Conservation (phyloP, 2,797 vertebrate genomes). For the Sciaenops ocellatus region DNA sequence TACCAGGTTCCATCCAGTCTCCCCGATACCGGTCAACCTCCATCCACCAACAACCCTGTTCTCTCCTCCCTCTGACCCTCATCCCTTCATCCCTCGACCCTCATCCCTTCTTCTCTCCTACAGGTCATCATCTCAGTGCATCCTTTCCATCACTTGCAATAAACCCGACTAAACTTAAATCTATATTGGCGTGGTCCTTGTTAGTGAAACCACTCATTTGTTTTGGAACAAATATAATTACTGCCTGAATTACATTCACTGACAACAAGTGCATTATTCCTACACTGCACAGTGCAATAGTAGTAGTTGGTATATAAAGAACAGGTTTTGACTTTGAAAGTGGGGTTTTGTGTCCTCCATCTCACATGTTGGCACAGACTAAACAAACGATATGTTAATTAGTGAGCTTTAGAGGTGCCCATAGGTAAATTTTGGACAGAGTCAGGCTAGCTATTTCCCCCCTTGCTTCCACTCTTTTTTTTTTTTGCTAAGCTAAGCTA, state of each 20-base stretch:
- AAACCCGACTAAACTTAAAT: too few relatives aligned
- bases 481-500: not conserved
- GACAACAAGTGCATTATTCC: not conserved
- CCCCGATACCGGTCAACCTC: too few relatives aligned
- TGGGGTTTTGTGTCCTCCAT: not conserved
- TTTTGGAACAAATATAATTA: conserved; percentile 7
- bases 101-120: too few relatives aligned
- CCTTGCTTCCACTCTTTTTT: not conserved
- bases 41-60: too few relatives aligned
- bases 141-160: too few relatives aligned
- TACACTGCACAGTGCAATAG: not conserved
- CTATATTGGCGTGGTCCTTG: too few relatives aligned
- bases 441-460: not conserved
- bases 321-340: not conserved
- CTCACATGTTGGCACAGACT: not conserved
- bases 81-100: too few relatives aligned
- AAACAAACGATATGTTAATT: not conserved
- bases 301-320: not conserved
- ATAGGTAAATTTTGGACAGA: not conserved
- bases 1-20: too few relatives aligned
- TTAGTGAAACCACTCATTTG: too few relatives aligned
- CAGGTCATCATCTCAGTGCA: too few relatives aligned
- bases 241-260: not conserved
- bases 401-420: not conserved
- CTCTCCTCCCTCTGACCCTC: too few relatives aligned